A percentile compares a stretch with the other conserved stretches of the same genome.
These are phyloP conservation scores for Periophthalmodon schlosseri DNA, from an alignment of 2,113 vertebrate species.

Conservation along the genomic window DNA sequence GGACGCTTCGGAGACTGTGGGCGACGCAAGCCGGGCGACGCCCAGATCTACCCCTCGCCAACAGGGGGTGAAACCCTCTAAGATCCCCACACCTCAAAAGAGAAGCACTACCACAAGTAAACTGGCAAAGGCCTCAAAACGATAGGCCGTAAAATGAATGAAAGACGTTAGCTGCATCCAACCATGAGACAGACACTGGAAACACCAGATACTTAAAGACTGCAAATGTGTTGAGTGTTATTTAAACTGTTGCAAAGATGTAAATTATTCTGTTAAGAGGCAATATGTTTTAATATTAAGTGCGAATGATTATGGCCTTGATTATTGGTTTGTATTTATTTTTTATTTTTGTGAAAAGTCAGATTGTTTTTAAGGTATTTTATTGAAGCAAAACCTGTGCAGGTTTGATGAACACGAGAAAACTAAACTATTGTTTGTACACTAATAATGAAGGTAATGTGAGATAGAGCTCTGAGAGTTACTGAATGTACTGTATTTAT, in stretches of 20 bases:
- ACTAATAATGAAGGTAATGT: slow-evolving; percentile 77
- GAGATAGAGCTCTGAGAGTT: slow-evolving; percentile 71
- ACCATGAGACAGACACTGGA: slow-evolving; percentile 67
- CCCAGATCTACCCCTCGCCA: slow-evolving; percentile 85
- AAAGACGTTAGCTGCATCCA: slow-evolving; percentile 56
- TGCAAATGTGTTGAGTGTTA: slow-evolving; percentile 83
- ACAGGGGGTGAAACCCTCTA: slow-evolving; percentile 87
- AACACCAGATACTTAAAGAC: slow-evolving; percentile 68
- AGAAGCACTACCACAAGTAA: slow-evolving; percentile 85
- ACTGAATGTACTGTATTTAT: slow-evolving; percentile 88
- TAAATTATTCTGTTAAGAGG: slow-evolving; percentile 97
- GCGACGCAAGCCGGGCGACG: slow-evolving; percentile 77
- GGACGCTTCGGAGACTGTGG: slow-evolving; percentile 87
- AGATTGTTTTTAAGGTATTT: slow-evolving; percentile 75
- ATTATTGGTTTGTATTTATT: slow-evolving; percentile 88
- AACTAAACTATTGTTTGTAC: slow-evolving; percentile 82
- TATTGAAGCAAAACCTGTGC: slow-evolving; percentile 81
- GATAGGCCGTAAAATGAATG: slow-evolving; percentile 80
- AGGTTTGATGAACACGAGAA: slow-evolving; percentile 66
- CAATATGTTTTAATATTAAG: slow-evolving; percentile 90
- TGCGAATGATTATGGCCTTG: slow-evolving; percentile 93
- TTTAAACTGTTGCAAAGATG: slow-evolving; percentile 90
- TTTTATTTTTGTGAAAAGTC: slow-evolving; percentile 90
- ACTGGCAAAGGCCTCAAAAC: slow-evolving; percentile 88
- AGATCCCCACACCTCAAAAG: slow-evolving; percentile 94